These are phyloP conservation scores for Noctuana brunneofusca DNA, from an alignment of 2,888 invertebrate genomes.

Conservation along the genomic window DNA sequence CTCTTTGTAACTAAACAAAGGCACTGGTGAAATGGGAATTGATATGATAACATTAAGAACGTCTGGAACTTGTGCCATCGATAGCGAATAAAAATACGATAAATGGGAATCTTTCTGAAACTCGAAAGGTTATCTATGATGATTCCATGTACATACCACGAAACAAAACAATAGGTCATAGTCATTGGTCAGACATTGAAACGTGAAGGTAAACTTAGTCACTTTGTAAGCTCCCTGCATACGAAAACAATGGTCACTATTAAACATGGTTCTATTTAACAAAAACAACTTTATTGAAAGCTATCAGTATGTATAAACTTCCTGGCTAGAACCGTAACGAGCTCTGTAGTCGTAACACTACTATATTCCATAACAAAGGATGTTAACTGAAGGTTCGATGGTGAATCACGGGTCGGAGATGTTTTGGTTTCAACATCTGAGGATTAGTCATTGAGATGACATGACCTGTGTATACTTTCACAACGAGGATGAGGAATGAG, in stretches of 20 bases:
- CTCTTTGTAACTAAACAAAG: not conserved
- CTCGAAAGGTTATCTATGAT: too few relatives aligned
- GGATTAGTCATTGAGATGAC: constrained; percentile 25
- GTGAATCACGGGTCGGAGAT: constrained; percentile 24
- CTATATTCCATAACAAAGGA: constrained; percentile 20
- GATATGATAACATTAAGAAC: not conserved
- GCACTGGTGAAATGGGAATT: not conserved
- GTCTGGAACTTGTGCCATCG: not conserved
- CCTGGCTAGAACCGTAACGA: constrained; percentile 8
- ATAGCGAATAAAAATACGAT: not conserved
- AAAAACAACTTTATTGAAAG: constrained; percentile 8
- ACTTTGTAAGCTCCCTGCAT: not conserved
- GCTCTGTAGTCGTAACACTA: not conserved
- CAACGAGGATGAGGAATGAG: not conserved
- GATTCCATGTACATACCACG: not conserved
- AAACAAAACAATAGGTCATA: not conserved
- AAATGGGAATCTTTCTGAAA: too few relatives aligned
- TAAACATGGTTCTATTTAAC: not conserved
- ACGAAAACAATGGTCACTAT: not conserved
- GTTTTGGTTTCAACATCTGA: constrained; percentile 28
- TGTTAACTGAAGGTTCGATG: constrained; percentile 20
- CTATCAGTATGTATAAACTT: constrained; percentile 8
- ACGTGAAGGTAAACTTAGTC: not conserved
- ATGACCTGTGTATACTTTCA: constrained; percentile 21
- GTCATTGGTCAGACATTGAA: not conserved